Percentiles rank a stretch among this genome's conserved stretches.
phyloP scores from a whole-genome alignment of 1,140 invertebrate genomes.

The Tyrophagus putrescentiae region DNA sequence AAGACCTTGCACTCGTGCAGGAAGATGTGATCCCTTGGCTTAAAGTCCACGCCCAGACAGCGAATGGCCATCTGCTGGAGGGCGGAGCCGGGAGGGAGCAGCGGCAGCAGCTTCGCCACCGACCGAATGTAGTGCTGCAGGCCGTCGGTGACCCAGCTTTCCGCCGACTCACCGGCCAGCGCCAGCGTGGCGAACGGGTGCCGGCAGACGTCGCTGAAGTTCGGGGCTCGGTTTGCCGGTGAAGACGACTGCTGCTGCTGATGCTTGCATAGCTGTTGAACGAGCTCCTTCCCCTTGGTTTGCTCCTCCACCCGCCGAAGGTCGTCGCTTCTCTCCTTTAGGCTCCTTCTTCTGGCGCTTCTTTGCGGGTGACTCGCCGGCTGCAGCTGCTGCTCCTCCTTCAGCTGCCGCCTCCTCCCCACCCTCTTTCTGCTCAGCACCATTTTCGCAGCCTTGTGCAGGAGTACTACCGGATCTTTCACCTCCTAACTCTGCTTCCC shows the following conservation, averaged over 20 bases:
- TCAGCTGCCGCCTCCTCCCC: not conserved
- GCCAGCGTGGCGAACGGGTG: conserved; percentile 65
- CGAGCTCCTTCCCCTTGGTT: no score
- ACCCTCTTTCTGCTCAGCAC: not conserved
- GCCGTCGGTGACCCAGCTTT: conserved; percentile 53
- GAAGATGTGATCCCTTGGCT: conserved; percentile 73
- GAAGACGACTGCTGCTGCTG: not conserved
- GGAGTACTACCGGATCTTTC: no score
- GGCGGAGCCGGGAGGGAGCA: conserved; percentile 66
- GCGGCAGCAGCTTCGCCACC: conserved; percentile 78
- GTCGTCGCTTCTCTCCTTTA: not conserved
- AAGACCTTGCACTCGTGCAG: conserved; percentile 85
- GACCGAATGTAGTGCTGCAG: conserved; percentile 80
- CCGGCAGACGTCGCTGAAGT: conserved; percentile 52
- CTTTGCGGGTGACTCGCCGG: no score
- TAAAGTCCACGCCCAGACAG: conserved; percentile 81
- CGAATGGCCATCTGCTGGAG: conserved; percentile 78
- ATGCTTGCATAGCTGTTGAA: no score
- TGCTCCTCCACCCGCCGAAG: no score
- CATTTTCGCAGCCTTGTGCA: no score
- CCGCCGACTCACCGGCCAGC: conserved; percentile 59
- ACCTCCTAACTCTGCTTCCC: no score
- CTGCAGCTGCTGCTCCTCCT: not conserved
- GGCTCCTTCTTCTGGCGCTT: not conserved
- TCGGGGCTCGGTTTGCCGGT: not conserved